phyloP scores from a whole-genome alignment of 2,888 invertebrate genomes.

The Eupsilia transversa region DNA sequence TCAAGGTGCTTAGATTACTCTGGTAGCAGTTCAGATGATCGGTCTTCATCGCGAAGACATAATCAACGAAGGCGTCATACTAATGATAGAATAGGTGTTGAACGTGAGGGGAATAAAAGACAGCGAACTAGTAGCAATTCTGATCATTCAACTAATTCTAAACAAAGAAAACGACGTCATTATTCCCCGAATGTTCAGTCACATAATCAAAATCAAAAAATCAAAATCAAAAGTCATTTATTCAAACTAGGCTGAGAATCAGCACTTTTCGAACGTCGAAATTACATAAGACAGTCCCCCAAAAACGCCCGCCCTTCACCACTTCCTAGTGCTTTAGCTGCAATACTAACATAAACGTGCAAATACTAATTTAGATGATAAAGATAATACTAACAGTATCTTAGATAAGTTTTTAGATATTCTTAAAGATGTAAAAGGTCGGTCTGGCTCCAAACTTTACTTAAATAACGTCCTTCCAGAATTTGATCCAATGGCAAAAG shows the following conservation, averaged over 20 bases:
- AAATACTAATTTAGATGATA: too few species aligned
- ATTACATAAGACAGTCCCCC: too few species aligned
- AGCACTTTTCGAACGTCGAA: too few species aligned
- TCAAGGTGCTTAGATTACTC: background rate
- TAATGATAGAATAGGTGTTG: background rate
- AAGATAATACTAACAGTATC: too few species aligned
- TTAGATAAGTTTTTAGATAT: too few species aligned
- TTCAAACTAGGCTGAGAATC: too few species aligned
- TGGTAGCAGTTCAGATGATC: background rate
- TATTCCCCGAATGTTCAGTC: background rate
- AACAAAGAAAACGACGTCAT: slow-evolving; percentile 1
- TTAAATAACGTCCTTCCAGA: too few species aligned
- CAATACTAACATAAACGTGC: background rate
- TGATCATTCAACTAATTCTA: background rate
- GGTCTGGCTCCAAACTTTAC: slow-evolving; percentile 3
- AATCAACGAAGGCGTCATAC: background rate
- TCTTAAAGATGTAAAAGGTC: slow-evolving; percentile 4
- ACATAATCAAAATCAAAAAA: too few species aligned
- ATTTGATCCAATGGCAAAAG: too few species aligned
- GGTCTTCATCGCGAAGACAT: background rate
- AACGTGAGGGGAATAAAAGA: background rate
- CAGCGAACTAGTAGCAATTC: background rate
- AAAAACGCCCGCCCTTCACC: too few species aligned
- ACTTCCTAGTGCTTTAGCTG: too few species aligned
- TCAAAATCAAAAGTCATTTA: too few species aligned